phyloP scores from a whole-genome alignment of 1,140 invertebrate genomes.

The Arctopsyche grandis region DNA sequence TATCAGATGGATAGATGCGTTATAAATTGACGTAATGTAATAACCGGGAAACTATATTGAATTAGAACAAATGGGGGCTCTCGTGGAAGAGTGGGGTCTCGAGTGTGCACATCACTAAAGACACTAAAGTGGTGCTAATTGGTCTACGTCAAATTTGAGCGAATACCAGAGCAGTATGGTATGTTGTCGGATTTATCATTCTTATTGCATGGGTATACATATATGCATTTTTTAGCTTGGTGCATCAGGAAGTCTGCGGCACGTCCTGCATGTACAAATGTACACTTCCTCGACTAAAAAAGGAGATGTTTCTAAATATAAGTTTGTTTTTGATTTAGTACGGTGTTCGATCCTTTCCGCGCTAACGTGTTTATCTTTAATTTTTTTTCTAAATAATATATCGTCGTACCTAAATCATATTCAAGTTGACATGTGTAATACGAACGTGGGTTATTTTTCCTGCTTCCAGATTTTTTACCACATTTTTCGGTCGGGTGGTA shows the following conservation, averaged over 20 bases:
- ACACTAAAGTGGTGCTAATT: conserved; percentile 22
- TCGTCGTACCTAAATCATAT: background rate
- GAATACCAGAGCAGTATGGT: background rate
- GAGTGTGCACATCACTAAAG: background rate
- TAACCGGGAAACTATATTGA: conserved; percentile 6
- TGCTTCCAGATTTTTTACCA: no score
- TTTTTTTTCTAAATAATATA: background rate
- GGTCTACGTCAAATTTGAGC: background rate
- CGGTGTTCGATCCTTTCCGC: background rate
- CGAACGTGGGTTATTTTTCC: no score
- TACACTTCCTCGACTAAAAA: no score
- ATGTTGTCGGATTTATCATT: background rate
- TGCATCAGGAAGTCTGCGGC: no score
- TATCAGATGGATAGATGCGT: background rate
- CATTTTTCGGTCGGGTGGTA: no score
- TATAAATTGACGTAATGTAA: conserved; percentile 1
- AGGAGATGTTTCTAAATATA: no score
- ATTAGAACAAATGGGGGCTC: conserved; percentile 21
- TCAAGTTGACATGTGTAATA: background rate
- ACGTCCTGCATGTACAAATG: no score
- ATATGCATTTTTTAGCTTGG: no score
- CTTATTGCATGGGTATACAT: no score
- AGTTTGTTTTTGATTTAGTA: no score
- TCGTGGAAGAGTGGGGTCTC: background rate
- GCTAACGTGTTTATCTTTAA: conserved; percentile 3